These are phyloP conservation scores for Ondatra zibethicus DNA, from an alignment of 2,113 vertebrate species.

Conservation along the genomic window DNA sequence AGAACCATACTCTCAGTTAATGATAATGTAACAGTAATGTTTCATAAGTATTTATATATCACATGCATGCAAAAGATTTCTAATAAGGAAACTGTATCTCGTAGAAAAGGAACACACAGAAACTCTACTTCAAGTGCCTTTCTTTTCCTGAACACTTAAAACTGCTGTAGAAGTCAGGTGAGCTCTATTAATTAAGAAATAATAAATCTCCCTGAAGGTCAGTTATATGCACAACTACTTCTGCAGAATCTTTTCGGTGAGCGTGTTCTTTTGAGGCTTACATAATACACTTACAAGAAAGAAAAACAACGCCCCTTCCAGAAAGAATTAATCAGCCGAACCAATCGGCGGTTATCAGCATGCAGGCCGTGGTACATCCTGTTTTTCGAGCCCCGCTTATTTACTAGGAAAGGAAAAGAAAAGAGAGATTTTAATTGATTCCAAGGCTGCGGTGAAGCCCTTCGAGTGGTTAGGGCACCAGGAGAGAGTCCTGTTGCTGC, in stretches of 20 bases:
- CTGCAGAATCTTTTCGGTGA: slow-evolving; percentile 57
- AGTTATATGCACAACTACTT: neutral
- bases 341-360: slow-evolving; percentile 76
- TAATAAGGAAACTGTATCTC: neutral
- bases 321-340: slow-evolving; percentile 76
- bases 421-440: slow-evolving; percentile 24
- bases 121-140: neutral
- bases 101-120: neutral
- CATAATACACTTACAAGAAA: slow-evolving; percentile 59
- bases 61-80: neutral
- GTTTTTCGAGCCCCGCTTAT: slow-evolving; percentile 74
- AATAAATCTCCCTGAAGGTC: neutral
- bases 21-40: neutral
- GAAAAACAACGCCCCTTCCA: slow-evolving; percentile 59
- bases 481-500: neutral
- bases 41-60: neutral
- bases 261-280: slow-evolving; percentile 54
- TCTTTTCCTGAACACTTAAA: slow-evolving; percentile 36
- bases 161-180: slow-evolving; percentile 10
- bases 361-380: slow-evolving; percentile 74
- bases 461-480: neutral
- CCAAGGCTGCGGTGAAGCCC: slow-evolving; percentile 26
- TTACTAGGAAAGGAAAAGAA: slow-evolving; percentile 53
- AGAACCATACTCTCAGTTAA: neutral
- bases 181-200: slow-evolving; percentile 52